A percentile compares a stretch with the other conserved stretches of the same genome.
These are phyloP conservation scores for Abrostola triplasia DNA, from an alignment of 2,888 invertebrate genomes.

Conservation along the genomic window DNA sequence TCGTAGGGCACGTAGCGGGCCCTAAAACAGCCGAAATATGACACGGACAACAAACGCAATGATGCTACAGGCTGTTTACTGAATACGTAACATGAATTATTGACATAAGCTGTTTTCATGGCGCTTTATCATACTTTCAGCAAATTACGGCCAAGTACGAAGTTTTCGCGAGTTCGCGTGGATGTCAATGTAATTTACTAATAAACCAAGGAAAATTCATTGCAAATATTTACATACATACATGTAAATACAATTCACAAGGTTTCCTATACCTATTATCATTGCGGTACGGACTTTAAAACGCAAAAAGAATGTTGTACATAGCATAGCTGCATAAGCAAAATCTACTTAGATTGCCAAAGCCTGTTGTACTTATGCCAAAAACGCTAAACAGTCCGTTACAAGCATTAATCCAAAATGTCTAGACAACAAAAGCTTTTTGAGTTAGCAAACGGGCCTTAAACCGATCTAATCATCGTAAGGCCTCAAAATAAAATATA, in stretches of 20 bases:
- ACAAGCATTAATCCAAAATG: slow-evolving; percentile 14
- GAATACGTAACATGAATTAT: slow-evolving; percentile 51
- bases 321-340: slow-evolving; percentile 7
- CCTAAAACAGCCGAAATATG: slow-evolving; percentile 67
- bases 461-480: no score
- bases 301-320: slow-evolving; percentile 14
- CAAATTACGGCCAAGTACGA: slow-evolving; percentile 35
- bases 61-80: slow-evolving; percentile 32
- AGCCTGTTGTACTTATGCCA: slow-evolving; percentile 17
- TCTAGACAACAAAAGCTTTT: background rate
- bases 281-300: background rate
- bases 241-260: slow-evolving; percentile 18
- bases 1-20: slow-evolving; percentile 69
- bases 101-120: slow-evolving; percentile 44
- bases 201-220: slow-evolving; percentile 36
- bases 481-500: no score
- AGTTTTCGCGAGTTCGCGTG: slow-evolving; percentile 19
- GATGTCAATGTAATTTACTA: slow-evolving; percentile 15
- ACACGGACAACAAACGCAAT: slow-evolving; percentile 49
- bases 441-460: background rate
- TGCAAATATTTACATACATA: slow-evolving; percentile 23
- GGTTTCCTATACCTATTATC: background rate
- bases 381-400: slow-evolving; percentile 3
- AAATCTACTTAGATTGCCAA: slow-evolving; percentile 7
- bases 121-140: slow-evolving; percentile 43